Percentiles rank a stretch among this genome's conserved stretches.
phyloP scores from a whole-genome alignment of 2,797 vertebrate genomes.

The Threskiornis aethiopicus region DNA sequence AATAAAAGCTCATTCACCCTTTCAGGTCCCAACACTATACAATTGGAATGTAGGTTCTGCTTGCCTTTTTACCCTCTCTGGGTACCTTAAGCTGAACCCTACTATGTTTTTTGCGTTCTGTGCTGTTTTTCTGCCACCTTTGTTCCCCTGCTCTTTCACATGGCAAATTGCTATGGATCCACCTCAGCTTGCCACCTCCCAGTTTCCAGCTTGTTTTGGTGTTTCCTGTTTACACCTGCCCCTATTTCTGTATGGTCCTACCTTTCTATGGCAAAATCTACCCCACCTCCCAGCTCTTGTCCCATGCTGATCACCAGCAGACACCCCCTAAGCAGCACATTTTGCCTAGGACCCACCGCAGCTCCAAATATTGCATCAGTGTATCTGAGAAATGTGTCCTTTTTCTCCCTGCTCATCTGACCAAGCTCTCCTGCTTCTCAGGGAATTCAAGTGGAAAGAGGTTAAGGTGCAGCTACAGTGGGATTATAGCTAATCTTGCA shows the following conservation, averaged over 20 bases:
- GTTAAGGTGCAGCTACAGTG: background rate
- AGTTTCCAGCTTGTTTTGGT: background rate
- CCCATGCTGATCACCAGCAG: background rate
- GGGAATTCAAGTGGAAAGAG: background rate
- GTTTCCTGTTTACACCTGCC: background rate
- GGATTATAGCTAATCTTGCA: background rate
- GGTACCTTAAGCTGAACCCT: background rate
- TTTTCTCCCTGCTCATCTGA: background rate
- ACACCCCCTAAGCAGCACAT: background rate
- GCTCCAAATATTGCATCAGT: background rate
- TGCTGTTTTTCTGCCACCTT: background rate
- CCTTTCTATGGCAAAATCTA: background rate
- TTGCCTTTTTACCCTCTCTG: background rate
- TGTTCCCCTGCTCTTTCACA: background rate
- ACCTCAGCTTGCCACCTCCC: background rate
- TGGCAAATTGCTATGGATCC: background rate
- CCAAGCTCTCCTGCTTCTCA: rapidly evolving
- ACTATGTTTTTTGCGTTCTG: background rate
- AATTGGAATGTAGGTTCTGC: background rate
- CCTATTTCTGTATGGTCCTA: background rate
- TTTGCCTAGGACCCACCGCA: background rate
- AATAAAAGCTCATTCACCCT: slow-evolving; percentile 6
- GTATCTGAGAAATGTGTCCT: background rate
- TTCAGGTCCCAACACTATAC: background rate
- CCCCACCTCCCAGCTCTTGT: background rate